Percentiles rank a stretch among this genome's conserved stretches.
Evolutionary conservation across 2,113 vertebrate species (phyloP).

Genomic region (Arenaria interpres): DNA sequence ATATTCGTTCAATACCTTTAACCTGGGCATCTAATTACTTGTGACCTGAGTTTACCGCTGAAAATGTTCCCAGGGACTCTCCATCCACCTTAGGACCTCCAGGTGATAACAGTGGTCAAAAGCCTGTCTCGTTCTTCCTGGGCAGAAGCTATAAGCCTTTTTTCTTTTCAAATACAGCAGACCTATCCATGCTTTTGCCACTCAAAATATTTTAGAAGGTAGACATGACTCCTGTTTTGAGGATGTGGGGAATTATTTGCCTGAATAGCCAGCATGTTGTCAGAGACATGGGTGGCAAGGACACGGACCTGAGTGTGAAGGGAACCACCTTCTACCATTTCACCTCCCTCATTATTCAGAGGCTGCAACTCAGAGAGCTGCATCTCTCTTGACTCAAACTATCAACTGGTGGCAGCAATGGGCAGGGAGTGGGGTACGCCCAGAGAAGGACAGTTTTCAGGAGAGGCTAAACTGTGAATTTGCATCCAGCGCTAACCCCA

Average conservation of each 20-base stretch:
- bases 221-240: neutral
- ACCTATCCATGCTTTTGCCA: neutral
- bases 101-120: neutral
- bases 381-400: neutral
- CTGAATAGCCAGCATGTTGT: neutral
- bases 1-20: neutral
- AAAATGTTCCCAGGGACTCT: neutral
- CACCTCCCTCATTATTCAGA: neutral
- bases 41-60: neutral
- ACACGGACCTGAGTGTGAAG: fast-evolving
- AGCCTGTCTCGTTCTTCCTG: fast-evolving
- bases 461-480: neutral
- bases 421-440: neutral
- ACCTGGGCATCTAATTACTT: neutral
- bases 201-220: neutral
- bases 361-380: neutral
- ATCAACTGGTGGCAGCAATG: neutral
- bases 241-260: neutral
- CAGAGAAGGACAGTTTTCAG: neutral
- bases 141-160: neutral
- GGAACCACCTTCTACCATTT: neutral
- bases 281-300: neutral
- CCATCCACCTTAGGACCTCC: neutral
- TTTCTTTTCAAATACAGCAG: neutral
- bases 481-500: neutral